Base-by-base conservation (phyloP, 2,113 vertebrate species). In the Brevimyrus niger region DNA sequence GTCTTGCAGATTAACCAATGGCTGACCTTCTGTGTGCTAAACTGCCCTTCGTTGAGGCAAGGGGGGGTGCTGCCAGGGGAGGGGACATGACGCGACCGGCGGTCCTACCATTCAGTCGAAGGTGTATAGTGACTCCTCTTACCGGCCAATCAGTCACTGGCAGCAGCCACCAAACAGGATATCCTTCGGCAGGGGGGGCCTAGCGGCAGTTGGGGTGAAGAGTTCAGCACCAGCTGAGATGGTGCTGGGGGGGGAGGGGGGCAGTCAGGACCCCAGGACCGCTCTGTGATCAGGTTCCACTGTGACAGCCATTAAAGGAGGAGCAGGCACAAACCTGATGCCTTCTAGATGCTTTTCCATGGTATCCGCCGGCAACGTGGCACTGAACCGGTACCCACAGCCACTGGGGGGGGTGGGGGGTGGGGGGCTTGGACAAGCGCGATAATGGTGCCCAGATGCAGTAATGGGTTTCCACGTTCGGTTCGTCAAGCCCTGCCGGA, bases 401-500 rank as follows among this genome's bases (percentile, higher is more conserved):
- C 42, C 23, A 42, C 55, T 15, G 15, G 3, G 21, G 38, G 38
- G 87, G 13, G 51, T 1, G 23, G 51, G 86, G 8, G 31, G 35
- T 3, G 51, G 50, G 85, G 6, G 86, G 27, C 31, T 55, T 23
- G 51, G 53, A 61, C 86, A 58, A 73, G 58, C 27, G 44, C 19
- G 27, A n/a, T 80, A 42, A 23, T 69, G 87, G 87, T 55, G 61
- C 38, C 27, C 17, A 48, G 88, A 90, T 92, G 94, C 91, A 92
- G 91, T 92, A 93, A 94, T 93, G 91, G 92, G 94, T 94, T 95
- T 91, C 92, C 91, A 94, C 92, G 93, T 93, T 91, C 91, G 88
- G 89, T 89, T 91, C 89, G 91, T 95, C 90, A 93, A 89, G 89
- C 90, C 87, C 90, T 83, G 90, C 90, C 85, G 87, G 90, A 93